phyloP scores from a whole-genome alignment of 2,113 vertebrate genomes.

The Clupea harengus region DNA sequence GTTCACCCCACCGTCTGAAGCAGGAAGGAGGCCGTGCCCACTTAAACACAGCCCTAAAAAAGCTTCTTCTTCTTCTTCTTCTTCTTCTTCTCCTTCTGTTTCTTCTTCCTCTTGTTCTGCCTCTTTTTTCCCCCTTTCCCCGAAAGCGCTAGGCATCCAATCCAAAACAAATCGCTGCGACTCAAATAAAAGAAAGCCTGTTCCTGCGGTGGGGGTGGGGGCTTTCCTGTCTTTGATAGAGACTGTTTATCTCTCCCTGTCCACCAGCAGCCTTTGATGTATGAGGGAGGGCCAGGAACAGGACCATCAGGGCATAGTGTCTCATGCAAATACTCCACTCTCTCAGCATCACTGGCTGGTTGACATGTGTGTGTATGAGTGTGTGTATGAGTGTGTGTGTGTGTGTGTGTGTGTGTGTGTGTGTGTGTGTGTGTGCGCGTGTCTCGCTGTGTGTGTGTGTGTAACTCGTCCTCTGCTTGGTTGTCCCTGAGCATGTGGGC shows the following conservation, averaged over 20 bases:
- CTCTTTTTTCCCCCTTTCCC: neutral
- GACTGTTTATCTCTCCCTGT: conserved; percentile 53
- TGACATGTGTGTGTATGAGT: conserved; percentile 1
- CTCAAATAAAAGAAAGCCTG: conserved; percentile 32
- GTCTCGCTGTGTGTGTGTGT: conserved; percentile 17
- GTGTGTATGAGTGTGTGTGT: conserved; percentile 2
- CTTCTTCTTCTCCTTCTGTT: neutral
- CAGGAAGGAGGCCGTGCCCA: neutral
- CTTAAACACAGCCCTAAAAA: neutral
- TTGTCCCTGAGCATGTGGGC: conserved; percentile 50
- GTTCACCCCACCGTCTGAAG: neutral
- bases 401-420: conserved; percentile 1
- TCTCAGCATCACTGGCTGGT: conserved; percentile 3
- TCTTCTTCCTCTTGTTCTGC: neutral
- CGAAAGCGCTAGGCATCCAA: neutral
- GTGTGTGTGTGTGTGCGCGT: conserved; percentile 16
- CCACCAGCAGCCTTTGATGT: conserved; percentile 54
- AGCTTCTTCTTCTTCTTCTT: neutral
- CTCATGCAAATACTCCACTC: conserved; percentile 19
- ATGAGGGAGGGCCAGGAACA: conserved; percentile 12
- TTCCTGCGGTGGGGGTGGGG: conserved; percentile 41
- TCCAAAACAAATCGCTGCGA: conserved; percentile 6
- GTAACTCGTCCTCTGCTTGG: neutral
- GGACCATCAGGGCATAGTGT: conserved; percentile 12
- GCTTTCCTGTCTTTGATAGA: conserved; percentile 45